Conservation (phyloP, 2,797 vertebrate genomes). For the Leptodactylus fallax region DNA sequence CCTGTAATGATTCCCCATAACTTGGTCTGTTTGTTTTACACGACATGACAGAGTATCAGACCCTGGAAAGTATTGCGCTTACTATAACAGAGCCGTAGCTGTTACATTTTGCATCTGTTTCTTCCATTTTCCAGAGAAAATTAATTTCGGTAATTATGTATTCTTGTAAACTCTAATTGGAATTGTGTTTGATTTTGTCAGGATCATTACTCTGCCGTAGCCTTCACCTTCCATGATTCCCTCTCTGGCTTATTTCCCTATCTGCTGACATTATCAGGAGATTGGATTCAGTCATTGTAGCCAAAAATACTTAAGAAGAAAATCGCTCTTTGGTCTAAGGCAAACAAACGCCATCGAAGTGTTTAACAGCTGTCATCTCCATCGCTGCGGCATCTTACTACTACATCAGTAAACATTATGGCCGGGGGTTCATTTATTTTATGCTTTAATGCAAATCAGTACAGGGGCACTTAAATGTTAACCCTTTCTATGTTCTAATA, state of each 20-base stretch:
- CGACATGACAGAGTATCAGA: too few species aligned
- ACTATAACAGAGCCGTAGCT: background rate
- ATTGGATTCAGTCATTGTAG: slow-evolving; percentile 39
- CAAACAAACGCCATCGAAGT: slow-evolving; percentile 25
- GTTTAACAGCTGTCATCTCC: slow-evolving; percentile 14
- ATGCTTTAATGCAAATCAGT: background rate
- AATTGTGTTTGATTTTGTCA: slow-evolving; percentile 52
- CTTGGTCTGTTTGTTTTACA: background rate
- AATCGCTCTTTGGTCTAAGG: slow-evolving; percentile 23
- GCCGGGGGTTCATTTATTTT: background rate
- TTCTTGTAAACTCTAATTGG: slow-evolving; percentile 61
- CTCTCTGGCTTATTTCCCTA: slow-evolving; percentile 26
- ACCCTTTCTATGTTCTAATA: background rate
- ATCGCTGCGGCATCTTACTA: background rate
- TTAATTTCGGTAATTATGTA: slow-evolving; percentile 57
- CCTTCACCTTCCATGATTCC: slow-evolving; percentile 7
- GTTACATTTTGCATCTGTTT: background rate
- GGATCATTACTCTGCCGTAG: slow-evolving; percentile 46
- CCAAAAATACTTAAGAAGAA: slow-evolving; percentile 39
- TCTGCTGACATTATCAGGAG: slow-evolving; percentile 32
- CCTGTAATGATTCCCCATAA: background rate
- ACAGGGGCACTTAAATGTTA: background rate
- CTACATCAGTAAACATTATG: background rate
- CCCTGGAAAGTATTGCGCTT: background rate
- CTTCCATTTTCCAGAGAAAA: slow-evolving; percentile 44